Percentiles rank a stretch among this genome's conserved stretches.
Evolutionary conservation across 2,113 vertebrate genomes (phyloP).

Genomic region (Cyanoramphus novaezelandiae): DNA sequence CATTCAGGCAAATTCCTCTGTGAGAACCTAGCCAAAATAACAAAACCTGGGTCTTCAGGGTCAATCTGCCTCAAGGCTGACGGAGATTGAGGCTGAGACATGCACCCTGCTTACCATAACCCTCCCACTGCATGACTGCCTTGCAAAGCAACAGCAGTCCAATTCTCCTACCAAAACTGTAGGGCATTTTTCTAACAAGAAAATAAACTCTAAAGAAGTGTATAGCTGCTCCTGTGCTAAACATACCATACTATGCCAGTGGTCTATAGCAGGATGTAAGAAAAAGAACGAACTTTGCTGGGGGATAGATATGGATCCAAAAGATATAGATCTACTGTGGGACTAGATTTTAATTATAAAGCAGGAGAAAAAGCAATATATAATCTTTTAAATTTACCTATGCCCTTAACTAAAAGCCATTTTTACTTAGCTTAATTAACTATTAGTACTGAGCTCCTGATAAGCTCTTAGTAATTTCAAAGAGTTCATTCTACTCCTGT

Average conservation of each 20-base stretch:
- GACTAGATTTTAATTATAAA: background rate
- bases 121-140: background rate
- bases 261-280: background rate
- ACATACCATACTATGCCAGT: background rate
- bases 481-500: background rate
- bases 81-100: background rate
- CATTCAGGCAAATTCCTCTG: background rate
- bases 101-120: background rate
- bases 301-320: background rate
- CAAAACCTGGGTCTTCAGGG: background rate
- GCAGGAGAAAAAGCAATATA: background rate
- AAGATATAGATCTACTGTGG: background rate
- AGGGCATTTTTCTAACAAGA: background rate
- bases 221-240: background rate
- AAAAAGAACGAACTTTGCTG: background rate
- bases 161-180: background rate
- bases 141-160: background rate
- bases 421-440: constrained; percentile 24
- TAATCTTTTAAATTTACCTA: background rate
- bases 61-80: background rate
- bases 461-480: background rate
- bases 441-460: background rate
- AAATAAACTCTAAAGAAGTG: background rate
- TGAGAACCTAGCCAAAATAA: background rate
- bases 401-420: background rate